Percentiles rank a stretch among this genome's conserved stretches.
Conservation (phyloP, 2,797 vertebrate genomes). For the Hemitrygon akajei region DNA sequence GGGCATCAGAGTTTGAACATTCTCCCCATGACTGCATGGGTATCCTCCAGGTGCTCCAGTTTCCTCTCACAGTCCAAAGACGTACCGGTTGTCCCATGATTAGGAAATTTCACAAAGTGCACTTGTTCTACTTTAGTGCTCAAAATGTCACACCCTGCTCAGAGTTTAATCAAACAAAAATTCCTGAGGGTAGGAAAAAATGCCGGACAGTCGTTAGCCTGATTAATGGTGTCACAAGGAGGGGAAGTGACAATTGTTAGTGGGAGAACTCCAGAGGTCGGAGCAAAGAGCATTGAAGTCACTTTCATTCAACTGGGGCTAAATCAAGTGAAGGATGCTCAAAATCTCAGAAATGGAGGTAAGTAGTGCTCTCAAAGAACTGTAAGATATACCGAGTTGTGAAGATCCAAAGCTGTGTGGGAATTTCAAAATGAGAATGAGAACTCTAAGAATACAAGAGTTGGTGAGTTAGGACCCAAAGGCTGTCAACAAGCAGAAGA, state of each 20-base stretch:
- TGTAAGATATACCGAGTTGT: not conserved
- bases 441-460: not conserved
- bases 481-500: not conserved
- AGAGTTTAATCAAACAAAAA: not conserved
- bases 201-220: not conserved
- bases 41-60: no score
- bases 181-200: not conserved
- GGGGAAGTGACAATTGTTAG: not conserved
- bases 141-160: not conserved
- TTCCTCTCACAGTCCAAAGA: no score
- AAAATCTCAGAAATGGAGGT: not conserved
- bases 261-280: not conserved
- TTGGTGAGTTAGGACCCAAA: not conserved
- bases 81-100: no score
- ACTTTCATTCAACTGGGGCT: not conserved
- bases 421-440: not conserved
- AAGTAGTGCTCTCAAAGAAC: not conserved
- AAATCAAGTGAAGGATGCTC: not conserved
- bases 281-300: not conserved
- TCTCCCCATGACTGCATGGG: not conserved
- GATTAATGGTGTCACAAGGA: not conserved
- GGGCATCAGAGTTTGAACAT: no score
- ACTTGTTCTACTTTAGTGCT: not conserved
- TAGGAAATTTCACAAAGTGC: not conserved
- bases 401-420: not conserved